Evolutionary conservation across 2,113 vertebrate species (phyloP).

Genomic region (Rhea americana): DNA sequence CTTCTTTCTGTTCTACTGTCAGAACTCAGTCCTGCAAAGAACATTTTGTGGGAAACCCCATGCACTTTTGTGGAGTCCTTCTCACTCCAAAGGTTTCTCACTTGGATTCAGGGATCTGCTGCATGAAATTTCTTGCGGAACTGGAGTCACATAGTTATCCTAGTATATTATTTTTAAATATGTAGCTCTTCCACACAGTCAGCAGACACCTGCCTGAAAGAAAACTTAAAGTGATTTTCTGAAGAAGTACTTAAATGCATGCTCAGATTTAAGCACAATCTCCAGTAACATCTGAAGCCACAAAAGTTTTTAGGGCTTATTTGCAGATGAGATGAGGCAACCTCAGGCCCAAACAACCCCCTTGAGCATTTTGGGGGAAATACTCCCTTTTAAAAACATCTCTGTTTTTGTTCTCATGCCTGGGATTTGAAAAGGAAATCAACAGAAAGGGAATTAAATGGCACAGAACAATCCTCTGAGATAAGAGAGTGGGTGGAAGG

Average conservation of each 20-base stretch:
- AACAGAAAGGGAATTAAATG: background rate
- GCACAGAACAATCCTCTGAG: background rate
- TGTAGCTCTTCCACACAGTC: background rate
- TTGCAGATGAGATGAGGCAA: background rate
- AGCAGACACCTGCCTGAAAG: background rate
- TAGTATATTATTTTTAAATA: background rate
- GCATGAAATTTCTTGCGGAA: background rate
- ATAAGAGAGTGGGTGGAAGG: background rate
- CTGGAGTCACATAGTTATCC: background rate
- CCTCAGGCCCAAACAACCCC: background rate
- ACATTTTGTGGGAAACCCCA: background rate
- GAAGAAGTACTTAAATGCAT: background rate
- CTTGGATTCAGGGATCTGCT: background rate
- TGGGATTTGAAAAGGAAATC: background rate
- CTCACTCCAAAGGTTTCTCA: background rate
- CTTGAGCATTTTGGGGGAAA: background rate
- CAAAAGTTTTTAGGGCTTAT: background rate
- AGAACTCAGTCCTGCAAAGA: background rate
- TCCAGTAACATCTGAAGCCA: background rate
- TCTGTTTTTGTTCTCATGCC: background rate
- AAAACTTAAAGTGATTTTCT: background rate
- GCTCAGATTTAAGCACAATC: background rate
- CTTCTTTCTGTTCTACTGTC: background rate
- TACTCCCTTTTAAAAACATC: background rate
- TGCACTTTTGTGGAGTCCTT: accelerated